A percentile compares a stretch with the other conserved stretches of the same genome.
phyloP scores from a whole-genome alignment of 2,888 invertebrate species.

The Cephalotes varians region DNA sequence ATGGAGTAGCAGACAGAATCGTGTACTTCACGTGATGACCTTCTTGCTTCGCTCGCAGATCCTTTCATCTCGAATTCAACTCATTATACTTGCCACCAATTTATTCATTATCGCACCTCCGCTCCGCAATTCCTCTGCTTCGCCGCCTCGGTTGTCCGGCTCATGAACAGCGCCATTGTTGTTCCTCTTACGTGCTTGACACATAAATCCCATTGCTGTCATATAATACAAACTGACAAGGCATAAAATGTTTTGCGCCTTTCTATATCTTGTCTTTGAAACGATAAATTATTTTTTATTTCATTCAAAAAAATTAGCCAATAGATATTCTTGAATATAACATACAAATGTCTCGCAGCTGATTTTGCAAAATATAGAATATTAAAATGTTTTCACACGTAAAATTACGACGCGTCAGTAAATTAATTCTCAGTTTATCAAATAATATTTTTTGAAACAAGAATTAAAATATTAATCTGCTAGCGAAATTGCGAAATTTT shows the following conservation, averaged over 20 bases:
- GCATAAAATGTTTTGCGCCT: background rate
- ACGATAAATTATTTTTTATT: background rate
- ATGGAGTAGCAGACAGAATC: conserved; percentile 10
- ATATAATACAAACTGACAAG: background rate
- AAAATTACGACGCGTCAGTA: background rate
- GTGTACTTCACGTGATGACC: conserved; percentile 53
- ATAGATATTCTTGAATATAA: background rate
- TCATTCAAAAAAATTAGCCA: background rate
- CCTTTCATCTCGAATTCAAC: conserved; percentile 63
- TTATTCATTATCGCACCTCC: conserved; percentile 80
- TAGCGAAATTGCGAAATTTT: background rate
- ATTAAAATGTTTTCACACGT: background rate
- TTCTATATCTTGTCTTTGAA: background rate
- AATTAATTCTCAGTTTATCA: background rate
- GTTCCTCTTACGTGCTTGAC: conserved; percentile 24
- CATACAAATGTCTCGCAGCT: background rate
- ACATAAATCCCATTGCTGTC: background rate
- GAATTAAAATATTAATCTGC: background rate
- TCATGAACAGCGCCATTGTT: conserved; percentile 61
- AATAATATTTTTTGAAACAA: background rate
- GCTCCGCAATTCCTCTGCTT: conserved; percentile 68
- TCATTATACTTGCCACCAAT: conserved; percentile 65
- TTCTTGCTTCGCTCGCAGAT: conserved; percentile 65
- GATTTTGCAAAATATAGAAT: background rate
- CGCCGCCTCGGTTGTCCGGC: conserved; percentile 51